phyloP scores from a whole-genome alignment of 2,113 vertebrate species.

The Penelope pileata region DNA sequence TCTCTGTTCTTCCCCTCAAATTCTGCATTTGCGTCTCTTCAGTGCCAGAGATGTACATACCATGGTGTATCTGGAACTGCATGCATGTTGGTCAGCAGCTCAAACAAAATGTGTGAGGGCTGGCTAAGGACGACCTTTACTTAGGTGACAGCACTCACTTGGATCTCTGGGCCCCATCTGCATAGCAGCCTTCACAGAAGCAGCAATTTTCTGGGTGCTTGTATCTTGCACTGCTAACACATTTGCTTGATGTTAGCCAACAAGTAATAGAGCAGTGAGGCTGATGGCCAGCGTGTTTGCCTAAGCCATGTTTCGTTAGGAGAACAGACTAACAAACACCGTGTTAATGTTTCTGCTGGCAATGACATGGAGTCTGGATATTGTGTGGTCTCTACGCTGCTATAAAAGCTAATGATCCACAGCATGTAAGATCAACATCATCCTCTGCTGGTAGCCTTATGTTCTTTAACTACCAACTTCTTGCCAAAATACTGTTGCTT shows the following conservation, averaged over 20 bases:
- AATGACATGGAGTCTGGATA: not conserved
- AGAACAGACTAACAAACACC: not conserved
- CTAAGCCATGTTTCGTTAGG: not conserved
- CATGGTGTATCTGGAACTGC: not conserved
- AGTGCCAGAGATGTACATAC: not conserved
- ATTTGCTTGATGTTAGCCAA: not conserved
- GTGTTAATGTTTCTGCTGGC: not conserved
- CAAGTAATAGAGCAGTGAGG: not conserved
- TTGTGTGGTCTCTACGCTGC: not conserved
- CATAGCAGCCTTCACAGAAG: not conserved
- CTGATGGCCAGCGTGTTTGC: not conserved
- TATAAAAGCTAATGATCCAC: not conserved
- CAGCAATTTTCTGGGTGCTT: not conserved
- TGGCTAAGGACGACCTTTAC: not conserved
- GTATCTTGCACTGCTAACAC: not conserved
- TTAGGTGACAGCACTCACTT: fast-evolving
- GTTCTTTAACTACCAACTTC: not conserved
- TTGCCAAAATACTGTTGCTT: not conserved
- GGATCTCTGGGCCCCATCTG: not conserved
- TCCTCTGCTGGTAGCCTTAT: not conserved
- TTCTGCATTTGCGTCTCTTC: not conserved
- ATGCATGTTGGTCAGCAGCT: not conserved
- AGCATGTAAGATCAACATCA: not conserved
- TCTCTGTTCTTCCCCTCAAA: not conserved
- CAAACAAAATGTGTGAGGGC: fast-evolving